Conservation (phyloP, 2,797 vertebrate genomes). For the Adelosebastes latens region DNA sequence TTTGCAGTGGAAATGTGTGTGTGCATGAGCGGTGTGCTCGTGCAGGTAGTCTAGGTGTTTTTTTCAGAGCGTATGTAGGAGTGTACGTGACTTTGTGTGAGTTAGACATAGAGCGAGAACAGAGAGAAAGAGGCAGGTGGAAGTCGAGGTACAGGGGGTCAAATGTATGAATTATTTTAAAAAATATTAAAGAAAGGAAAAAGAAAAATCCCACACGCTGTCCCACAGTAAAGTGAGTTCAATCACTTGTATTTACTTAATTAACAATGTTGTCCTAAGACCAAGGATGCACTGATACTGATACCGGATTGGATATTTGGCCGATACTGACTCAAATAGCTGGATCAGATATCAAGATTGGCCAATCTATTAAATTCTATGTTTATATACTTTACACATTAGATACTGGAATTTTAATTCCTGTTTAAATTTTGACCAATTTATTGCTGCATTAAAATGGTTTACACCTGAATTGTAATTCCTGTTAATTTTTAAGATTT, state of each 20-base stretch:
- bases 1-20: slow-evolving; percentile 53
- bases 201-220: background rate
- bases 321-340: no score
- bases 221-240: background rate
- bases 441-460: no score
- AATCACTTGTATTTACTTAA: background rate
- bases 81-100: slow-evolving; percentile 6
- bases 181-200: background rate
- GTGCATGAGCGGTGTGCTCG: slow-evolving; percentile 7
- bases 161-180: background rate
- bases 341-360: no score
- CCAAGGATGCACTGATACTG: no score
- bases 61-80: background rate
- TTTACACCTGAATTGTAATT: no score
- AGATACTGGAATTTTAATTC: no score
- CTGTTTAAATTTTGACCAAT: no score
- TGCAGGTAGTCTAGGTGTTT: slow-evolving; percentile 17
- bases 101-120: background rate
- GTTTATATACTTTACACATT: no score
- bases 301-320: no score
- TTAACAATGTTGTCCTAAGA: background rate
- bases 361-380: no score
- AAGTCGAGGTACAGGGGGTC: background rate
- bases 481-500: no score
- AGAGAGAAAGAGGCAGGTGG: background rate